Evolutionary conservation across 2,888 invertebrate species (phyloP).

Genomic region (Dynastes grantii): DNA sequence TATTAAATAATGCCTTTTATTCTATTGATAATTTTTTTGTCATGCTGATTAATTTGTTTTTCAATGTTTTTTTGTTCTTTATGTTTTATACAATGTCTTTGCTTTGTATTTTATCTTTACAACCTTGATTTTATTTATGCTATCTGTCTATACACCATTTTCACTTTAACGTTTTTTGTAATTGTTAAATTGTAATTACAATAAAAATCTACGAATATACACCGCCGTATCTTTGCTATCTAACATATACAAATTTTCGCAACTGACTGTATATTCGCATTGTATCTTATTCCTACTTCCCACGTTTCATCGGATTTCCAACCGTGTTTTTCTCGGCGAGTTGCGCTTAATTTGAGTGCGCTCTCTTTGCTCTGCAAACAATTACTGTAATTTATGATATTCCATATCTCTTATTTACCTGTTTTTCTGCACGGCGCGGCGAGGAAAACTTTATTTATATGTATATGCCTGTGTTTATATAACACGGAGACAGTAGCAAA

Average conservation of each 20-base stretch:
- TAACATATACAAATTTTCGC: no score
- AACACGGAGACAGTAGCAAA: background rate
- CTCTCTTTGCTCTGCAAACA: slow-evolving; percentile 24
- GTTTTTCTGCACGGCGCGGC: background rate
- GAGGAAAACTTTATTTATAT: background rate
- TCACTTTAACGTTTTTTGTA: no score
- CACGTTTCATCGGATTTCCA: background rate
- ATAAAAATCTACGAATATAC: no score
- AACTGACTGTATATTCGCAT: background rate
- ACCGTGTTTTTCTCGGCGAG: background rate
- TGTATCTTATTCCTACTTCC: background rate
- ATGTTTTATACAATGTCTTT: background rate
- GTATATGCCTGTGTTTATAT: background rate
- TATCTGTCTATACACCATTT: no score
- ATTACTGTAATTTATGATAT: slow-evolving; percentile 33
- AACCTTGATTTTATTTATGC: no score
- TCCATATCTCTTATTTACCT: slow-evolving; percentile 21
- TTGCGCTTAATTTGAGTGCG: slow-evolving; percentile 8
- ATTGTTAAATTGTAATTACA: no score
- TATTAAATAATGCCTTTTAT: no score
- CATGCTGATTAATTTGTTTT: no score
- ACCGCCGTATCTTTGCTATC: no score
- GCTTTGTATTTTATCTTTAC: background rate
- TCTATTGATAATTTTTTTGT: no score
- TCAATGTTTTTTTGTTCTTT: no score